Conservation (phyloP, 1,140 invertebrate species). For the Orussus abietinus region DNA sequence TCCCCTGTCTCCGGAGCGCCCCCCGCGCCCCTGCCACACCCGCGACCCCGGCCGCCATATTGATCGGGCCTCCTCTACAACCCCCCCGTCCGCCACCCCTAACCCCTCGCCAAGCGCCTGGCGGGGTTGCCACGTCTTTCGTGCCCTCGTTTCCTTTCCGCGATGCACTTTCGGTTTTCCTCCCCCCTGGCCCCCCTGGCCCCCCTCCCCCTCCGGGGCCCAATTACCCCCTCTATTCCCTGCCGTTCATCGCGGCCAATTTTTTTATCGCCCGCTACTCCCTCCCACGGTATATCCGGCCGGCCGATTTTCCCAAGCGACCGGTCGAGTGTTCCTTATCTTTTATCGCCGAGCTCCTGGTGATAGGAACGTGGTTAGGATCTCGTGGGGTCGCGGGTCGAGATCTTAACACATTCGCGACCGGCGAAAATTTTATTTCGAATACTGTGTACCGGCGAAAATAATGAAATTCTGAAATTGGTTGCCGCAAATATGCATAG, state of each 20-base stretch:
- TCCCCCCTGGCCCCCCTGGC: neutral
- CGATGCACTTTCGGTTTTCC: too few relatives aligned
- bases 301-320: too few relatives aligned
- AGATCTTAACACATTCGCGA: too few relatives aligned
- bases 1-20: slow-evolving; percentile 21
- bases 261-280: slow-evolving; percentile 11
- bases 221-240: slow-evolving; percentile 24
- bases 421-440: too few relatives aligned
- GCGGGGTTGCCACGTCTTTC: slow-evolving; percentile 25
- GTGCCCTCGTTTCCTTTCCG: neutral
- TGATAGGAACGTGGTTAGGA: too few relatives aligned
- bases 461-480: too few relatives aligned
- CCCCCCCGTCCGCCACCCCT: slow-evolving; percentile 17
- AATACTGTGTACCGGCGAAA: too few relatives aligned
- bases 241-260: slow-evolving; percentile 15
- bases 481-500: too few relatives aligned
- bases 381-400: too few relatives aligned
- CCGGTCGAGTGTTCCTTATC: too few relatives aligned
- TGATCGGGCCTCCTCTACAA: slow-evolving; percentile 34
- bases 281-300: neutral
- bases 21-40: slow-evolving; percentile 37
- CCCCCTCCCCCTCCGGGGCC: neutral
- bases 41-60: slow-evolving; percentile 40
- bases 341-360: too few relatives aligned
- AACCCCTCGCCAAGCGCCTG: slow-evolving; percentile 14